Conservation (phyloP, 2,113 vertebrate genomes). For the Eurypyga helias region DNA sequence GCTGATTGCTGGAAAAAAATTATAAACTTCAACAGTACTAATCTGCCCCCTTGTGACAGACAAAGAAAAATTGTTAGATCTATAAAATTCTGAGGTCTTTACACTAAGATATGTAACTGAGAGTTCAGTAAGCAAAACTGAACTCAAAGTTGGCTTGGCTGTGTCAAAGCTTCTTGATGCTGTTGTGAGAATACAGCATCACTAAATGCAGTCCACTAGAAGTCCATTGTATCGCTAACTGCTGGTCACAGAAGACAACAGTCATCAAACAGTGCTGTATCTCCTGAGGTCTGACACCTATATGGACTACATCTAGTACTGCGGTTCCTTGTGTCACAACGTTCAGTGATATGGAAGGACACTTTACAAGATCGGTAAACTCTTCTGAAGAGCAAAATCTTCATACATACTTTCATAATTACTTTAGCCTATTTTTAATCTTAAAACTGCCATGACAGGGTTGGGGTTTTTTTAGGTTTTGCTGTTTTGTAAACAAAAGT, state of each 20-base stretch:
- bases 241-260: background rate
- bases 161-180: background rate
- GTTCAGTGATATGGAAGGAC: background rate
- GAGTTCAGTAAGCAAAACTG: background rate
- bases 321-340: background rate
- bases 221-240: background rate
- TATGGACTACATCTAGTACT: background rate
- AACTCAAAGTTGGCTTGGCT: background rate
- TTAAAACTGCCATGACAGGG: background rate
- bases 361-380: background rate
- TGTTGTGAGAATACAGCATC: background rate
- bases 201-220: background rate
- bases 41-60: conserved; percentile 41
- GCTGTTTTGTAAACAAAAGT: background rate
- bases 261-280: background rate
- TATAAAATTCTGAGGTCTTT: background rate
- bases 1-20: background rate
- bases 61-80: background rate
- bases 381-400: background rate
- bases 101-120: background rate
- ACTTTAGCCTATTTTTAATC: background rate
- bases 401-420: background rate
- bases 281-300: background rate
- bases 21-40: background rate
- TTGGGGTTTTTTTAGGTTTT: too few relatives aligned